A percentile compares a stretch with the other conserved stretches of the same genome.
phyloP scores from a whole-genome alignment of 2,888 invertebrate genomes.

The Melanotus villosus region DNA sequence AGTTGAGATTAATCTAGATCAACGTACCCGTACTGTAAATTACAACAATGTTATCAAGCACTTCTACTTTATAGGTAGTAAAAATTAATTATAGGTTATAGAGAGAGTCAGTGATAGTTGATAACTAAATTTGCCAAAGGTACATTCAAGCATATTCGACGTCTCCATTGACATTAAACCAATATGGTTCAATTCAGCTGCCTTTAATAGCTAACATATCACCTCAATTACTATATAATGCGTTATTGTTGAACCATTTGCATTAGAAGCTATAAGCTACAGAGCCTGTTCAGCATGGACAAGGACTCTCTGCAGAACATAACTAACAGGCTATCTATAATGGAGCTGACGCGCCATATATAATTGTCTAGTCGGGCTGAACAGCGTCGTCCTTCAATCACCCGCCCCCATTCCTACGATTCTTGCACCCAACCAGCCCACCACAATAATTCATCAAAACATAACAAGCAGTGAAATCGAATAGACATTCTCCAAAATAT shows the following conservation, averaged over 20 bases:
- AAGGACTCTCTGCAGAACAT: slow-evolving; percentile 46
- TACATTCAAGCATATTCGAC: background rate
- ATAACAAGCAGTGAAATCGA: slow-evolving; percentile 42
- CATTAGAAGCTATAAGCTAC: slow-evolving; percentile 29
- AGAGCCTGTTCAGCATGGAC: slow-evolving; percentile 24
- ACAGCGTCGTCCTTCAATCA: slow-evolving; percentile 48
- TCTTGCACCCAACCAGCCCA: slow-evolving; percentile 43
- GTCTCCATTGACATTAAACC: background rate
- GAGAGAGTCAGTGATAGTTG: no score
- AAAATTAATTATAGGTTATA: no score
- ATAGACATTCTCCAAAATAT: slow-evolving; percentile 19
- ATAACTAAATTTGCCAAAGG: no score
- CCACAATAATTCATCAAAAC: slow-evolving; percentile 49
- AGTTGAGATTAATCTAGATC: no score
- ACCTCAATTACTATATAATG: slow-evolving; percentile 15
- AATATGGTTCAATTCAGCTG: background rate
- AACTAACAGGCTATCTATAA: slow-evolving; percentile 52
- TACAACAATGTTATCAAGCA: no score
- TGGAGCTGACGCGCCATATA: slow-evolving; percentile 51
- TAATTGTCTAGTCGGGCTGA: slow-evolving; percentile 52
- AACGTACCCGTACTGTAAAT: no score
- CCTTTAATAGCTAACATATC: slow-evolving; percentile 21
- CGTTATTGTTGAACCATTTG: slow-evolving; percentile 28
- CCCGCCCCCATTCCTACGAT: slow-evolving; percentile 44
- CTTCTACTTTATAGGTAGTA: no score